A percentile compares a stretch with the other conserved stretches of the same genome.
Evolutionary conservation across 2,888 invertebrate genomes (phyloP).

Genomic region (Meta bourneti): DNA sequence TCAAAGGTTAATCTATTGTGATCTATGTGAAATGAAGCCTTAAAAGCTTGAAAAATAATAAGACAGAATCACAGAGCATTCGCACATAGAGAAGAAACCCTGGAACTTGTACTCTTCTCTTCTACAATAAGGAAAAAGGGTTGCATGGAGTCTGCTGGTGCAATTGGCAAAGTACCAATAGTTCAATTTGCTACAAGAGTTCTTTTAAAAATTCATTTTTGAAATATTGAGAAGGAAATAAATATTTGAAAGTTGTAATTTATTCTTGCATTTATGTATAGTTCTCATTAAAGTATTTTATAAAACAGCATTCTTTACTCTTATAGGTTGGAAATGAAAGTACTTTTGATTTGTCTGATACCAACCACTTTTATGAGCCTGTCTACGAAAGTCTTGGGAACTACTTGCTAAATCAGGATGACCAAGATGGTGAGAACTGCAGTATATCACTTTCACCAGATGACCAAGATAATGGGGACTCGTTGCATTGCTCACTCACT

Average conservation of each 20-base stretch:
- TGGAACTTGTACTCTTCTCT: no score
- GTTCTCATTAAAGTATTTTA: not conserved
- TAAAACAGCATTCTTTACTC: not conserved
- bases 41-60: no score
- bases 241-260: not conserved
- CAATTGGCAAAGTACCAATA: no score
- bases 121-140: no score
- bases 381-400: slow-evolving; percentile 73
- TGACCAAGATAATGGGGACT: slow-evolving; percentile 55
- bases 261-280: not conserved
- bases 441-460: slow-evolving; percentile 64
- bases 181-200: no score
- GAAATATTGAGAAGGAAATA: no score
- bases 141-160: no score
- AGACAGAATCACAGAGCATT: no score
- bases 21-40: no score
- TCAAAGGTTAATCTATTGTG: no score
- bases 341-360: slow-evolving; percentile 59
- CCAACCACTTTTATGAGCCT: slow-evolving; percentile 72
- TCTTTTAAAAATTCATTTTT: no score
- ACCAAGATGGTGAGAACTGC: slow-evolving; percentile 60
- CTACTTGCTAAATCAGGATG: slow-evolving; percentile 43
- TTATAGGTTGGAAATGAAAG: slow-evolving; percentile 68
- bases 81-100: no score
- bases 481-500: slow-evolving; percentile 56